Evolutionary conservation across 2,113 vertebrate genomes (phyloP).

Genomic region (Grammomys surdaster): DNA sequence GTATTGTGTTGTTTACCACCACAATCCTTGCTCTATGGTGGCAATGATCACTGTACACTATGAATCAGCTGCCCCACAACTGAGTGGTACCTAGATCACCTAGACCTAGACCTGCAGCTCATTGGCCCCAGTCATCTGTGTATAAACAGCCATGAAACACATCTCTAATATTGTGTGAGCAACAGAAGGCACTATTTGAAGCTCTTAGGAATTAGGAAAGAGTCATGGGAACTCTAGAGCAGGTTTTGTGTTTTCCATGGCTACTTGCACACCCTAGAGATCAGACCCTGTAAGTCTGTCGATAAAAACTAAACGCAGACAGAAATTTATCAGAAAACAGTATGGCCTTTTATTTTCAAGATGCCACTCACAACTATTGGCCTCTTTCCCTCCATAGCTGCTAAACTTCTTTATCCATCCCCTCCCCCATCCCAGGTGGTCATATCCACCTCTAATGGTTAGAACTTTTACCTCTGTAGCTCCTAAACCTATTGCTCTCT

Average conservation of each 20-base stretch:
- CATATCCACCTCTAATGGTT: not conserved
- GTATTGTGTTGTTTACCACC: not conserved
- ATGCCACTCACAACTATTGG: not conserved
- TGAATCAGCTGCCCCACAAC: not conserved
- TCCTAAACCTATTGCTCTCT: not conserved
- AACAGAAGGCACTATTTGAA: not conserved
- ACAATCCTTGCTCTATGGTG: not conserved
- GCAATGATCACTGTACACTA: not conserved
- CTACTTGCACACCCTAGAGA: no score
- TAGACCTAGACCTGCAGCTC: not conserved
- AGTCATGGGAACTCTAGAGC: not conserved
- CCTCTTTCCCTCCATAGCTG: not conserved
- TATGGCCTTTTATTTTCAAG: no score
- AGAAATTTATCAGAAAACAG: rapidly evolving
- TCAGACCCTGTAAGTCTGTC: not conserved
- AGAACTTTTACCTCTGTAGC: not conserved
- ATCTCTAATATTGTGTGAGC: not conserved
- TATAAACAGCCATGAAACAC: rapidly evolving
- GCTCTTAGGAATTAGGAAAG: not conserved
- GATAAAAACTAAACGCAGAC: not conserved
- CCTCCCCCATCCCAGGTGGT: not conserved
- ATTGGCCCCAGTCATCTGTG: not conserved
- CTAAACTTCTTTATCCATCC: not conserved
- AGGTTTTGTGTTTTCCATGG: not conserved
- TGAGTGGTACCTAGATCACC: rapidly evolving